Evolutionary conservation across 2,888 invertebrate genomes (phyloP), one percentile per base, ranked within the genome.

Genomic region (Arctia plantaginis): DNA sequence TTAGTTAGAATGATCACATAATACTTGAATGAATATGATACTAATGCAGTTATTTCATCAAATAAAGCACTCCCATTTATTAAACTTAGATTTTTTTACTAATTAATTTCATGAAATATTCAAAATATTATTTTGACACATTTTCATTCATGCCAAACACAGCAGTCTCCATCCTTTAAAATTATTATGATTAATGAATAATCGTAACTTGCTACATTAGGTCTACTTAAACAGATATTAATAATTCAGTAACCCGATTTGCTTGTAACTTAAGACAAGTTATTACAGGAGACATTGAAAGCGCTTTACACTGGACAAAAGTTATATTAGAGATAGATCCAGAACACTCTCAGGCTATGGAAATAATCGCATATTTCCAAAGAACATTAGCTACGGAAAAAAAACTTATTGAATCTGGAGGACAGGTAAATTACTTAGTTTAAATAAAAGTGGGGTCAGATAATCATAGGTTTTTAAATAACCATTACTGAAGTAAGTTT

Each of bases 271-370:
- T 51, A 51, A 20, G 6, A 15, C 8, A 15, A 12, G 15, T 55
- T n/a, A 59, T 55, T 69, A 10, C 41, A 70, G 70, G 70, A 30
- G 70, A 70, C 70, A 44, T 62, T 23, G 41, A 70, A 62, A 62
- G 27, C 41, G 70, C 41, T 99, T 99, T 93, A 96, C 99, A 66
- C 20, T 71, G 71, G 71, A 47, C 65, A 0, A 65, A 71, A 23
- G n/a, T 65, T 18, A 10, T 71, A 65, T 47, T 71, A 65, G 71
- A 51, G 13, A 47, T 47, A 47, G 47, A 71, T 71, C 71, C 71
- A 47, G 33, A 71, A n/a, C 47, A 71, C 27, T 18, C 33, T 0
- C 47, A 65, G n/a, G 71, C 51, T 20, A 47, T 35, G 6, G 71
- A 71, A 65, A 65, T 71, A 10, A 39, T 59, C 18, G 55, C n/a